Evolutionary conservation across 2,888 invertebrate genomes (phyloP).

Genomic region (Aphidius colemani): DNA sequence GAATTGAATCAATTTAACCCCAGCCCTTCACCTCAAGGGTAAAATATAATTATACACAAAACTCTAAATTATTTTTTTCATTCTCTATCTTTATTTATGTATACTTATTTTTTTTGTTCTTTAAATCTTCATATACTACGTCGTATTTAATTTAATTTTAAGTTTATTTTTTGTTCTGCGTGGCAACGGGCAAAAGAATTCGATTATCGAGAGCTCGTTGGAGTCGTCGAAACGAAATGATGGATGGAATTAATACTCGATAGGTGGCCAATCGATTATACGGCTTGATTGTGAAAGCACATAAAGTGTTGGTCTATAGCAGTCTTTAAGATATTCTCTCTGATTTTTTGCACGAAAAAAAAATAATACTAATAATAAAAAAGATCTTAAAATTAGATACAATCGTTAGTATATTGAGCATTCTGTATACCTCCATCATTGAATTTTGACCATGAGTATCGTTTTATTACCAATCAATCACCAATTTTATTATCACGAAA

Average conservation of each 20-base stretch:
- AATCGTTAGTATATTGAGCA: no score
- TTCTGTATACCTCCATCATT: no score
- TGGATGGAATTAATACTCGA: conserved; percentile 35
- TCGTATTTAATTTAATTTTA: no score
- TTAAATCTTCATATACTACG: no score
- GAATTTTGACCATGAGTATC: no score
- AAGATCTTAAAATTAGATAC: no score
- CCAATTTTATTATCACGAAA: no score
- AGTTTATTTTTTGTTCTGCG: no score
- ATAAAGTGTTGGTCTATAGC: neutral
- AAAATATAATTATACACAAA: neutral
- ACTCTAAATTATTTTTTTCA: neutral
- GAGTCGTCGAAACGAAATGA: conserved; percentile 38
- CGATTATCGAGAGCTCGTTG: conserved; percentile 33
- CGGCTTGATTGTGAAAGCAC: conserved; percentile 31
- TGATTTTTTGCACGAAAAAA: no score
- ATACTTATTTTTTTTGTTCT: neutral
- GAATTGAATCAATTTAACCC: conserved; percentile 16
- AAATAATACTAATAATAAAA: no score
- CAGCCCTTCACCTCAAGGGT: conserved; percentile 10
- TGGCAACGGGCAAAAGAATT: conserved; percentile 26
- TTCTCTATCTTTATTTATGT: neutral
- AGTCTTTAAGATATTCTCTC: neutral
- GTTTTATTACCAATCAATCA: no score
- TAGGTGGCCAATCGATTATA: conserved; percentile 40